Base-by-base conservation (phyloP, 2,113 vertebrate genomes). In the Pardalotus punctatus region DNA sequence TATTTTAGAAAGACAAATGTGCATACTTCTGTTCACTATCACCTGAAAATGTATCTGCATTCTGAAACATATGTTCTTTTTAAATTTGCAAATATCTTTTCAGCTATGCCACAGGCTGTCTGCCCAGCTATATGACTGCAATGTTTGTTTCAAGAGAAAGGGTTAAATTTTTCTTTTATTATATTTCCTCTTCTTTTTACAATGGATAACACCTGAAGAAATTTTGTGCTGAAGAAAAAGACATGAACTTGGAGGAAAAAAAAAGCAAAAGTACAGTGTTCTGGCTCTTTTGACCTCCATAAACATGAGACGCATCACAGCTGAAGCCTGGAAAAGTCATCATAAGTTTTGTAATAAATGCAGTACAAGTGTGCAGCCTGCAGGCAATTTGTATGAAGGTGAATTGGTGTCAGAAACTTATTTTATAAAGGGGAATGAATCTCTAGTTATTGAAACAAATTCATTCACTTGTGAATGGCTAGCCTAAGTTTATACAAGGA, bases 311-410 rank as follows among this genome's bases (percentile, higher is more conserved):
- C 67, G 31, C 12, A 64, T 86, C 84, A 81, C 69, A 94, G 43
- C 61, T 89, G 83, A 64, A 92, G 43, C 42, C 94, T 94, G 91
- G 73, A 94, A 91, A 94, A 94, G 60, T 84, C 47, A 83, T 90
- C 64, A 22, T 43, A 86, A 86, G 22, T 94, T 92, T 64, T 4
- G 2, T 56, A 91, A 89, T 56, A 84, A 91, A 71, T 47, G 56
- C 69, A 71, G 77, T 78, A 71, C 86, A 89, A 96, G 81, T 89
- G 80, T 97, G 58, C 79, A 96, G 79, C 95, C 94, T 94, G 54
- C 71, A 94, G 96, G 82, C 71, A 90, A 88, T 81, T 92, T 21
- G 42, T 73, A 27, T 53, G n/a, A 94, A 86, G 54, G 76, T 86
- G 81, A 79, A 84, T 50, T 71, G 22, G 11, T 86, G 65, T 81